Base-by-base conservation (phyloP, 2,797 vertebrate genomes). In the Salarias fasciatus region DNA sequence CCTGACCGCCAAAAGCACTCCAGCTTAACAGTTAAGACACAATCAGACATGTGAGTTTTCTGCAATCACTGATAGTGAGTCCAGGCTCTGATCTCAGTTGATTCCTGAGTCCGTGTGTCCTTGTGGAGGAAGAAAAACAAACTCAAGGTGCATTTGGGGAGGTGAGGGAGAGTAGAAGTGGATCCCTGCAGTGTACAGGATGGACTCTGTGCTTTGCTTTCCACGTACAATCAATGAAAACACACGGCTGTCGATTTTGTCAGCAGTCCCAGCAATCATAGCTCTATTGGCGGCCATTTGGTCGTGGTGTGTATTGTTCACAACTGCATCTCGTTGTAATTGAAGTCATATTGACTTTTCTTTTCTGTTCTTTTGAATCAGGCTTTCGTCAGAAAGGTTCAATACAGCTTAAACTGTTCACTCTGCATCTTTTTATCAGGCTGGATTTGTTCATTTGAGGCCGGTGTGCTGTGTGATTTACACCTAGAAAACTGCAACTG, bases 161-260 rank as follows among this genome's bases (percentile, higher is more conserved):
- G 72, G 55, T 31, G 36, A 56, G 53, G 31, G 14, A 28, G 35
- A 42, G 40, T 29, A 46, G 53, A 51, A 53, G 30, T 1, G 10
- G 63, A 69, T 10, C 14, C 59, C 60, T 60, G 29, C 59, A 33
- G 58, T 5, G 42, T 44, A 9, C 57, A 64, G 45, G 69, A 55
- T 51, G 44, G 58, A 42, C 66, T 60, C 63, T 11, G 28, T 43
- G 53, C 48, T 74, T 7, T 30, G 63, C 42, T 58, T 45, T 29
- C 33, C 64, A 53, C 11, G 1, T 12, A 13, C 58, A 57, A 62
- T 82, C 61, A 30, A 76, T 69, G 48, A 41, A 72, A 78, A 47
- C 29, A 50, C 36, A 24, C 18, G 24, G 18, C 18, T 24, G 18
- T 60, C 38, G 64, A 50, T 65, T 62, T 60, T 48, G 46, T 40